Evolutionary conservation across 2,797 vertebrate genomes (phyloP).

Genomic region (Notoglanidium macrostoma): DNA sequence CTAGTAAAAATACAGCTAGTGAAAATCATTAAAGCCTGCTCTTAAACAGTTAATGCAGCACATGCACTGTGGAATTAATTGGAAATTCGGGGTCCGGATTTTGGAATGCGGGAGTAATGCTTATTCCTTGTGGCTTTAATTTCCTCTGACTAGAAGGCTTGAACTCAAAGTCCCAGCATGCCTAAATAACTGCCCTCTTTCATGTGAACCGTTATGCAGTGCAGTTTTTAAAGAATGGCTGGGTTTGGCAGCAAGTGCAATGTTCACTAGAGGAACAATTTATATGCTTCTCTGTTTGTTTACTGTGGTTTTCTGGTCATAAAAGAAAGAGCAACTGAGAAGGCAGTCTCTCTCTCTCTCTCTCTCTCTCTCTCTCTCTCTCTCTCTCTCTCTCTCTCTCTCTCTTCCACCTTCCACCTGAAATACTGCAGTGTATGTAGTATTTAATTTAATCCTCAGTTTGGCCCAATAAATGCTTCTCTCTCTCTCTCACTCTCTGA

Average conservation of each 20-base stretch:
- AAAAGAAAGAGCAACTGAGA: conserved; percentile 75
- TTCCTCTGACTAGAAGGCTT: conserved; percentile 31
- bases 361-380: conserved; percentile 22
- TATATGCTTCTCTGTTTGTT: conserved; percentile 78
- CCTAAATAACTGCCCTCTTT: conserved; percentile 39
- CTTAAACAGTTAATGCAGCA: conserved; percentile 2
- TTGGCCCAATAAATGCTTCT: neutral
- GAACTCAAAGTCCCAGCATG: conserved; percentile 45
- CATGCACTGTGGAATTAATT: neutral
- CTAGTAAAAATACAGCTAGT: neutral
- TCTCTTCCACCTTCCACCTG: neutral
- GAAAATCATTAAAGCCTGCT: neutral
- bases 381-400: neutral
- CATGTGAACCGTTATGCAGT: conserved; percentile 37
- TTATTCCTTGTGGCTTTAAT: conserved; percentile 36
- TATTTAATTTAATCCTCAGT: neutral
- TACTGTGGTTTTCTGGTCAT: conserved; percentile 78
- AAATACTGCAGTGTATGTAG: neutral
- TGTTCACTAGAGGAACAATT: conserved; percentile 68
- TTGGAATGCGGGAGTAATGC: neutral
- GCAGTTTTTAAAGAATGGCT: conserved; percentile 52
- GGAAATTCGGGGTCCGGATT: neutral
- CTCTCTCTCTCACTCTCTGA: neutral
- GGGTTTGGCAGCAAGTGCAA: conserved; percentile 61
- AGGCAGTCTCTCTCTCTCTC: conserved; percentile 51